A percentile compares a stretch with the other conserved stretches of the same genome.
These are phyloP conservation scores for Argyrosomus japonicus DNA, from an alignment of 2,113 vertebrate species.

Conservation along the genomic window DNA sequence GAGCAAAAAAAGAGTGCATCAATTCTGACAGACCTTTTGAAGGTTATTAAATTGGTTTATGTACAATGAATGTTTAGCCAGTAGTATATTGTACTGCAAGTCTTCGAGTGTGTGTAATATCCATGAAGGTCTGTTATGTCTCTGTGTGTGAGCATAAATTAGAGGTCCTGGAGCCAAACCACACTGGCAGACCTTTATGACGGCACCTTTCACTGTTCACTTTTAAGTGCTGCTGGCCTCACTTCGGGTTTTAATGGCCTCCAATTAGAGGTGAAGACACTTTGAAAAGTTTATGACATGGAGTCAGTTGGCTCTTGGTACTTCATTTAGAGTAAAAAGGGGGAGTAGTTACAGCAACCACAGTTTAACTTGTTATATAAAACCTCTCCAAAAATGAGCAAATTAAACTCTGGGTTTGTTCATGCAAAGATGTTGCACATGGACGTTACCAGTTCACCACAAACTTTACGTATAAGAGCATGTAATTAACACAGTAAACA, in stretches of 20 bases:
- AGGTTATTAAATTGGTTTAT: background rate
- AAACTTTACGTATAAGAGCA: background rate
- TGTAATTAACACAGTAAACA: background rate
- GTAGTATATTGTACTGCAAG: background rate
- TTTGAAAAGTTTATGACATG: constrained; percentile 46
- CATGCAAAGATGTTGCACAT: background rate
- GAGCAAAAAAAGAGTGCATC: no score
- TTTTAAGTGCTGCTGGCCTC: constrained; percentile 17
- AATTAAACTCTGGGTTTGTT: background rate
- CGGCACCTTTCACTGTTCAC: constrained; percentile 24
- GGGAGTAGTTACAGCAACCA: background rate
- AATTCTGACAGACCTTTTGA: background rate
- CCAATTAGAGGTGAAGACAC: constrained; percentile 56
- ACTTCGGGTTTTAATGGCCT: constrained; percentile 47
- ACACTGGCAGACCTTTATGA: constrained; percentile 2
- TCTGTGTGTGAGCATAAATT: constrained; percentile 20
- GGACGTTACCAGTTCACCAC: background rate
- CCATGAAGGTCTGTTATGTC: background rate
- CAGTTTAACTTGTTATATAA: background rate
- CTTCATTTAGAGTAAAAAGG: constrained; percentile 31
- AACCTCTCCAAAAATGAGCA: constrained; percentile 1
- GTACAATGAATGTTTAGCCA: background rate
- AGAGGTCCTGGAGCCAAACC: constrained; percentile 7
- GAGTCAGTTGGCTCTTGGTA: constrained; percentile 3
- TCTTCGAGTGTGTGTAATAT: background rate